Evolutionary conservation across 2,113 vertebrate genomes (phyloP).

Genomic region (Phylloscopus whistleri): DNA sequence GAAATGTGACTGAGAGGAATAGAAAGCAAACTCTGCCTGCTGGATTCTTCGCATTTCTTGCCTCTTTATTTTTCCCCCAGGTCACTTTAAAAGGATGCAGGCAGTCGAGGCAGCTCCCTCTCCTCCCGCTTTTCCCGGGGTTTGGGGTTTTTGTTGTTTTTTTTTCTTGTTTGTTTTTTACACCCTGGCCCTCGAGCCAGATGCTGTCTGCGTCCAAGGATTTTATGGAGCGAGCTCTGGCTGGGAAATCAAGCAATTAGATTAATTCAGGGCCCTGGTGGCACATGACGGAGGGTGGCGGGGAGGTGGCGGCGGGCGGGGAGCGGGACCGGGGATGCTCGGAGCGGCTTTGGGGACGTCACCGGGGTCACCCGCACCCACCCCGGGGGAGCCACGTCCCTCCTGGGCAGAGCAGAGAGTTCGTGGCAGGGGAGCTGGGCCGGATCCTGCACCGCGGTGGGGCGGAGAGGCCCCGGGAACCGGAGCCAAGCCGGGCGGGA

Average conservation of each 20-base stretch:
- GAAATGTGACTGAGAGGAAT: conserved; percentile 58
- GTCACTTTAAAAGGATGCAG: conserved; percentile 68
- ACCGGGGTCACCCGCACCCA: background rate
- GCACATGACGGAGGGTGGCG: background rate
- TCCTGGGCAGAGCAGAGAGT: background rate
- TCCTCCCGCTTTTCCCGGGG: background rate
- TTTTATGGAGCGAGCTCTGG: conserved; percentile 26
- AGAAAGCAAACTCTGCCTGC: conserved; percentile 48
- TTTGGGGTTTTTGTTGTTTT: background rate
- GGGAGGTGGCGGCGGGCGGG: background rate
- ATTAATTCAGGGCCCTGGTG: background rate
- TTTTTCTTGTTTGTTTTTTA: conserved; percentile 21
- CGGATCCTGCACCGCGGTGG: background rate
- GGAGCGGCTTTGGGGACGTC: background rate
- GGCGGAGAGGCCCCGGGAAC: conserved; percentile 35
- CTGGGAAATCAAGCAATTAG: conserved; percentile 29
- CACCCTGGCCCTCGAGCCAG: conserved; percentile 42
- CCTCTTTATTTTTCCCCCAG: conserved; percentile 67
- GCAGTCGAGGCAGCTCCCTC: conserved; percentile 25
- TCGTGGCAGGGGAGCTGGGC: background rate
- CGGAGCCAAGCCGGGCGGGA: background rate
- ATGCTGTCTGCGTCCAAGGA: conserved; percentile 40
- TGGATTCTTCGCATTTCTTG: conserved; percentile 67
- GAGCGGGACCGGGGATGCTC: background rate
- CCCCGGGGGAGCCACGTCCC: accelerated